These are phyloP conservation scores for Conus betulinus DNA, from an alignment of 1,140 invertebrate genomes.

Conservation along the genomic window DNA sequence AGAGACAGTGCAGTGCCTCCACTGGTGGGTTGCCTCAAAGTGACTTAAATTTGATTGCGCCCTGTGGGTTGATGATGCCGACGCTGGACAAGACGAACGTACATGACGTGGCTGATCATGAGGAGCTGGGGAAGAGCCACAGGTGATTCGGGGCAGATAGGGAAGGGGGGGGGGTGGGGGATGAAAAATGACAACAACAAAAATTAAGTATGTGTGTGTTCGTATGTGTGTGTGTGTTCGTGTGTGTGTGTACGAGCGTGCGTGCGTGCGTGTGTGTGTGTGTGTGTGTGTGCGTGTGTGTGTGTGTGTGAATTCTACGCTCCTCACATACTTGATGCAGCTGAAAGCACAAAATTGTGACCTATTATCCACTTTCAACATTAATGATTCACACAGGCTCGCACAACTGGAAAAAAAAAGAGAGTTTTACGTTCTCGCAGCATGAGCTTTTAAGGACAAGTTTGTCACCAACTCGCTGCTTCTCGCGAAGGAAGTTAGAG, in stretches of 20 bases:
- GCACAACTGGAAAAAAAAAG: background rate
- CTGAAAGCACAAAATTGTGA: background rate
- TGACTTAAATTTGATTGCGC: background rate
- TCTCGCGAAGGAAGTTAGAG: background rate
- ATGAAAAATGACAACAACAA: no score
- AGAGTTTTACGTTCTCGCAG: no score
- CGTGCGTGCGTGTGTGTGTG: slow-evolving; percentile 3
- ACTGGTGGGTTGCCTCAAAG: no score
- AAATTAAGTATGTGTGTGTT: slow-evolving; percentile 4
- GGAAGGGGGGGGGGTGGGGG: no score
- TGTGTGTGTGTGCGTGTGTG: background rate
- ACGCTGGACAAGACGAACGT: background rate
- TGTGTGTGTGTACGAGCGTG: slow-evolving; percentile 28
- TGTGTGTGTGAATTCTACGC: no score
- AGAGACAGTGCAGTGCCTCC: no score
- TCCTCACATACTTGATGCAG: no score
- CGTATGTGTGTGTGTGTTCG: background rate
- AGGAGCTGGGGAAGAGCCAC: background rate
- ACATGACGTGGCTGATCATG: background rate
- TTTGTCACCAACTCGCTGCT: slow-evolving; percentile 18
- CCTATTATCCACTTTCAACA: no score
- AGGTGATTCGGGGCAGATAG: background rate
- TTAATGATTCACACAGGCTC: background rate
- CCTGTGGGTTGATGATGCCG: background rate
- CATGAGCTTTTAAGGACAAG: background rate